These are phyloP conservation scores for Myotis myotis DNA, from an alignment of 2,797 vertebrate species.

Conservation along the genomic window DNA sequence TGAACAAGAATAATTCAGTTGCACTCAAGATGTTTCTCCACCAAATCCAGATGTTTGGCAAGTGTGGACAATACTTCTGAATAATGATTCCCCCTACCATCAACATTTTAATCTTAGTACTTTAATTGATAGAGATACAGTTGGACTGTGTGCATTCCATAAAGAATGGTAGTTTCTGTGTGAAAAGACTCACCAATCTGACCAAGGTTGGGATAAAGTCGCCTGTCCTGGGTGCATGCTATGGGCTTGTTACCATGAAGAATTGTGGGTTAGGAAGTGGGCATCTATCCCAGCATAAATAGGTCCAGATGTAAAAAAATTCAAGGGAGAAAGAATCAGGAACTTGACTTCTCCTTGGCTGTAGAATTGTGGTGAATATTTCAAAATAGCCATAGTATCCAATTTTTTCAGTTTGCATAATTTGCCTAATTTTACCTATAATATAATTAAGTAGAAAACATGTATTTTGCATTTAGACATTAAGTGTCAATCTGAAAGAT, in stretches of 20 bases:
- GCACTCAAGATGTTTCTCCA: conserved; percentile 59
- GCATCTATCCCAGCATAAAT: conserved; percentile 54
- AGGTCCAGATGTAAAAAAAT: conserved; percentile 64
- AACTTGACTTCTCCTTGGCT: conserved; percentile 54
- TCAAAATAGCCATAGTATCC: conserved; percentile 38
- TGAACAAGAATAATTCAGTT: conserved; percentile 50
- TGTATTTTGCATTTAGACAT: conserved; percentile 51
- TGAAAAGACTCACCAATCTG: conserved; percentile 12
- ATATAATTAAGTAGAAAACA: conserved; percentile 58
- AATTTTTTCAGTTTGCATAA: conserved; percentile 51
- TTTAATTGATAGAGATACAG: background rate
- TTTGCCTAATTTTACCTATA: conserved; percentile 38
- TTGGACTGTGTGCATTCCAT: background rate
- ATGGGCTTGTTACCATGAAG: conserved; percentile 39
- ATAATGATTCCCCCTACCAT: conserved; percentile 8
- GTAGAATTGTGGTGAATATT: conserved; percentile 56
- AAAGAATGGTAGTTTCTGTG: background rate
- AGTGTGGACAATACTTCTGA: background rate
- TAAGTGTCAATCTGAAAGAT: conserved; percentile 40
- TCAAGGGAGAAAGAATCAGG: conserved; percentile 24
- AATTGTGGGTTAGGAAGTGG: conserved; percentile 44
- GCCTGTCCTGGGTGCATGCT: background rate
- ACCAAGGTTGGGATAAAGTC: background rate
- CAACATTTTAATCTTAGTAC: background rate
- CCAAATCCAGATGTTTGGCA: conserved; percentile 75